Percentiles rank a stretch among this genome's conserved stretches.
phyloP scores from a whole-genome alignment of 2,113 vertebrate species.

The Xyliphius kryptos region DNA sequence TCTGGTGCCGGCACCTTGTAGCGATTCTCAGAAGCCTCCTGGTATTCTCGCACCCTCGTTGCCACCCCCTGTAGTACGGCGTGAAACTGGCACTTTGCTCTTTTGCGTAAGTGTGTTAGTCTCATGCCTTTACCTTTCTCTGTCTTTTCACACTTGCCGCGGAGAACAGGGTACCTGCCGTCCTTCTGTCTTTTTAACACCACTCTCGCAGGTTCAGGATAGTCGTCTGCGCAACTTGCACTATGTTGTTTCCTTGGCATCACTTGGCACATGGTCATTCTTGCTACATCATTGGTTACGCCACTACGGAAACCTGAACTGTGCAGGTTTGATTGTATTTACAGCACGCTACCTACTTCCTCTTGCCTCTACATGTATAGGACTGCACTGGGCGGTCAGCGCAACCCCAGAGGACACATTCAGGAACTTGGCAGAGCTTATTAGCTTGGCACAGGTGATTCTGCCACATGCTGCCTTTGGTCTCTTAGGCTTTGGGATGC shows the following conservation, averaged over 20 bases:
- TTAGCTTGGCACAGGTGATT: conserved; percentile 68
- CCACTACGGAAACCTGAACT: conserved; percentile 86
- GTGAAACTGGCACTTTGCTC: conserved; percentile 64
- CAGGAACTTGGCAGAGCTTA: conserved; percentile 72
- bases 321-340: conserved; percentile 67
- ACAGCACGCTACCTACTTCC: conserved; percentile 84
- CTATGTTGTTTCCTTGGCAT: conserved; percentile 76
- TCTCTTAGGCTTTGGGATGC: conserved; percentile 66
- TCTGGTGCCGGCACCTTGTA: conserved; percentile 56
- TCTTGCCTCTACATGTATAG: conserved; percentile 67
- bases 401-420: conserved; percentile 77
- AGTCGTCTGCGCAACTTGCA: conserved; percentile 78
- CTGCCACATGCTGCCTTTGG: conserved; percentile 72
- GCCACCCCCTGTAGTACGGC: conserved; percentile 57
- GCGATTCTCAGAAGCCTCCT: conserved; percentile 58
- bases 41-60: conserved; percentile 48
- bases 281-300: conserved; percentile 77
- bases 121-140: conserved; percentile 72
- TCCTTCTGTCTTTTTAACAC: conserved; percentile 79
- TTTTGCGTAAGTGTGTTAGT: conserved; percentile 65
- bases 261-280: conserved; percentile 68
- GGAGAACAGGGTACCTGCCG: conserved; percentile 86
- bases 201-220: conserved; percentile 75
- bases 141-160: conserved; percentile 81
- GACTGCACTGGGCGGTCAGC: conserved; percentile 82